Conservation (phyloP, 2,888 invertebrate species). For the Spialia ferax region DNA sequence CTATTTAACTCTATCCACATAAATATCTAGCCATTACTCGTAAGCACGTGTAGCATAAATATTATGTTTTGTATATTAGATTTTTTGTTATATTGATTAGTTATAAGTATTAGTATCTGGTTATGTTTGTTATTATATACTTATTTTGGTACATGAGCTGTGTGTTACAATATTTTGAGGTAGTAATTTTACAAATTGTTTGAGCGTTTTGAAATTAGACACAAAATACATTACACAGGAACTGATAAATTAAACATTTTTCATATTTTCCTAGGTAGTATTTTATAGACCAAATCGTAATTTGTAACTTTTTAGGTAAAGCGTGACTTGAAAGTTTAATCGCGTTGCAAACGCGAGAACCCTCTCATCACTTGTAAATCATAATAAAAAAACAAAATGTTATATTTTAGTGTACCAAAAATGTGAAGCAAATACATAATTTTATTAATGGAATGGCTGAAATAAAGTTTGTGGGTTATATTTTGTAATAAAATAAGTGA, state of each 20-base stretch:
- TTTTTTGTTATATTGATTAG: not conserved
- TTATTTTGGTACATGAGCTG: not conserved
- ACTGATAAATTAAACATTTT: slow-evolving; percentile 10
- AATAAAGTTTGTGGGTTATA: not conserved
- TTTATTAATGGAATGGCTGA: slow-evolving; percentile 58
- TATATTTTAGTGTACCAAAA: slow-evolving; percentile 39
- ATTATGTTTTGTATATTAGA: not conserved
- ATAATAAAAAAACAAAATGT: slow-evolving; percentile 45
- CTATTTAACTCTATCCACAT: not conserved
- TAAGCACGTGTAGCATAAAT: not conserved
- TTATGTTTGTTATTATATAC: not conserved
- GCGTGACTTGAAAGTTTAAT: slow-evolving; percentile 64
- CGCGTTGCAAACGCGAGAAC: slow-evolving; percentile 75
- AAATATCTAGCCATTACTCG: not conserved
- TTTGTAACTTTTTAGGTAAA: not conserved
- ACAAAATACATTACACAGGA: not conserved
- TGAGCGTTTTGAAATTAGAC: not conserved
- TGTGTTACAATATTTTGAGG: not conserved
- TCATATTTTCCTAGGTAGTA: not conserved
- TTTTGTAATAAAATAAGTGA: no score
- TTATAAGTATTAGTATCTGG: not conserved
- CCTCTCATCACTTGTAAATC: slow-evolving; percentile 52
- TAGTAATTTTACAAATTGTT: not conserved
- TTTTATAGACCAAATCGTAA: not conserved
- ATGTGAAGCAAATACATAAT: slow-evolving; percentile 50